A percentile compares a stretch with the other conserved stretches of the same genome.
phyloP scores from a whole-genome alignment of 2,113 vertebrate species.

The Rhinolophus ferrumequinum region DNA sequence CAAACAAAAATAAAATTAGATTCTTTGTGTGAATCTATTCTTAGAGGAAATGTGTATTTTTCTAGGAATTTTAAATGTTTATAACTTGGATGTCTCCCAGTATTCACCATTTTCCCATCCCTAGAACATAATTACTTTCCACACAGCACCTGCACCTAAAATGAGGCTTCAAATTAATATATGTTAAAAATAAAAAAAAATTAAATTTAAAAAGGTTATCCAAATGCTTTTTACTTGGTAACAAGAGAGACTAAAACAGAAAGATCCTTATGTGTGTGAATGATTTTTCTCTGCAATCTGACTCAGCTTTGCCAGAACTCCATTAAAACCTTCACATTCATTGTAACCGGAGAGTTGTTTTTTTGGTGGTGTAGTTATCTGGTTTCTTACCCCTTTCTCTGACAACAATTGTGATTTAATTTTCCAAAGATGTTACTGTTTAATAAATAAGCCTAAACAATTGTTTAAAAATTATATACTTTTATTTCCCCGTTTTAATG shows the following conservation, averaged over 20 bases:
- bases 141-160: conserved; percentile 59
- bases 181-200: conserved; percentile 77
- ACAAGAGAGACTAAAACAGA: conserved; percentile 49
- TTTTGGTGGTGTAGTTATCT: not conserved
- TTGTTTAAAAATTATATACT: conserved; percentile 59
- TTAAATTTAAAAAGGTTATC: conserved; percentile 59
- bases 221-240: conserved; percentile 59
- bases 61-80: conserved; percentile 57
- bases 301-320: not conserved
- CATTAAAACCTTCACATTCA: not conserved
- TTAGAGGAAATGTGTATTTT: conserved; percentile 77
- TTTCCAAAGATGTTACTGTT: not conserved
- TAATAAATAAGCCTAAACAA: not conserved
- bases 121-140: conserved; percentile 43
- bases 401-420: conserved; percentile 38
- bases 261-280: not conserved
- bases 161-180: conserved; percentile 61
- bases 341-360: not conserved
- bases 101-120: conserved; percentile 35
- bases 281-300: conserved; percentile 24
- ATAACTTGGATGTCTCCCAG: conserved; percentile 49
- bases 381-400: conserved; percentile 22
- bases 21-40: conserved; percentile 58
- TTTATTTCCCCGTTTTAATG: conserved; percentile 43
- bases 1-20: conserved; percentile 77